Evolutionary conservation across 2,888 invertebrate genomes (phyloP), one percentile per base, ranked within the genome.

Genomic region (Drosophila pseudotalamancana): DNA sequence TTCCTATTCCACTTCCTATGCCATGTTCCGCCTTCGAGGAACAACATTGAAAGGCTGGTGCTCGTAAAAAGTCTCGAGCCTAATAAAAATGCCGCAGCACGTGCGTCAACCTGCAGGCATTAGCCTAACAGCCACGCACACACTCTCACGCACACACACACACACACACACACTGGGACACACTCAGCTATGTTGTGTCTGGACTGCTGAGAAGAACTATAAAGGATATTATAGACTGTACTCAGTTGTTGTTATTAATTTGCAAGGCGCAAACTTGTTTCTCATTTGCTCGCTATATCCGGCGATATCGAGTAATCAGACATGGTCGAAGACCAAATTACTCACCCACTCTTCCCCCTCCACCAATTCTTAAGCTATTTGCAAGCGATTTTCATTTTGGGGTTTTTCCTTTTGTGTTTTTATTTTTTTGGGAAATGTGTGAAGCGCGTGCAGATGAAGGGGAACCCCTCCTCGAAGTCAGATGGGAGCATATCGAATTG

Each of bases 61-160:
- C 73, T 87, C 88, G 72, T 87, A 85, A 84, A 84, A 87, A 82
- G 67, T 63, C 32, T 51, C 66, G 74, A 74, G 82, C 82, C 86
- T 85, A 88, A 86, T 86, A 86, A 86, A 86, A 87, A 87, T 86
- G 85, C 86, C 86, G 40, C 85, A 77, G 87, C 88, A 86, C 88
- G 86, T 87, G 82, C 85, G 42, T 77, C 85, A 84, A 80, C 81
- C 82, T 83, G 67, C 68, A 69, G 85, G 70, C 85, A 84, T 81
- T 81, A 81, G 82, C 54, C 73, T 48, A 72, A 75, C 78, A 62
- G 64, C 12, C 21, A 32, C 25, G 14, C 25, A 16, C 32, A 67
- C 57, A 46, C 23, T 57, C 25, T 21, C 48, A 32, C 34, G 48
- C 39, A 42, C 23, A 60, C 18, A 39, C 9, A 29, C 53, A 12